Conservation (phyloP, 1,140 invertebrate species). For the Drosophila ananassae region DNA sequence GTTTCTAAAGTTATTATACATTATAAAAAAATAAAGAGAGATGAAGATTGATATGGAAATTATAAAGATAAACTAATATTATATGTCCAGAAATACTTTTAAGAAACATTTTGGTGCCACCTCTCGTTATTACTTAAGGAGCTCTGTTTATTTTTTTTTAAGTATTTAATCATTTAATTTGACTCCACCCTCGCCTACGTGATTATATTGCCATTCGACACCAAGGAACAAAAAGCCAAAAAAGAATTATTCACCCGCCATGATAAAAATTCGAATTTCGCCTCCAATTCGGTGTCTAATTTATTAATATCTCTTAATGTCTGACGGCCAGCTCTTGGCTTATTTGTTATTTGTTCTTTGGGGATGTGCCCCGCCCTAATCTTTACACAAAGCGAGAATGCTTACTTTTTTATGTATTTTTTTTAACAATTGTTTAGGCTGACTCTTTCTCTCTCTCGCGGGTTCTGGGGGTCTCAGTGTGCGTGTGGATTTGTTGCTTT, state of each 20-base stretch:
- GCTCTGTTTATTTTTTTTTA: slow-evolving; percentile 24
- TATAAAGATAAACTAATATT: too few relatives aligned
- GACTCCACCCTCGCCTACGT: slow-evolving; percentile 53
- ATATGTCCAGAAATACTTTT: too few relatives aligned
- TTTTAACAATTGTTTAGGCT: slow-evolving; percentile 55
- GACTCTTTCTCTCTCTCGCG: slow-evolving; percentile 26
- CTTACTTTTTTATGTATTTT: slow-evolving; percentile 22
- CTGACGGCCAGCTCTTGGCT: slow-evolving; percentile 32
- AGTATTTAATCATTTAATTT: slow-evolving; percentile 27
- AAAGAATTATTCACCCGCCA: slow-evolving; percentile 11
- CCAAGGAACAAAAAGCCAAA: slow-evolving; percentile 25
- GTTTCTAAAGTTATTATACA: neutral
- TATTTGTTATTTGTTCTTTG: slow-evolving; percentile 34
- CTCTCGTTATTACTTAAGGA: slow-evolving; percentile 8
- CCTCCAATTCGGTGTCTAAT: slow-evolving; percentile 56
- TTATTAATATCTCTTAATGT: slow-evolving; percentile 75
- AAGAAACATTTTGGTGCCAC: neutral
- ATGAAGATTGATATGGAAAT: too few relatives aligned
- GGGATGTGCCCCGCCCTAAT: slow-evolving; percentile 63
- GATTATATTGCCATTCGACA: slow-evolving; percentile 74
- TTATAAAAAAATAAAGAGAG: neutral
- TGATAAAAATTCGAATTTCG: slow-evolving; percentile 32
- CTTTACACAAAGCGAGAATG: slow-evolving; percentile 38
- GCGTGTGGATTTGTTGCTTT: slow-evolving; percentile 42
- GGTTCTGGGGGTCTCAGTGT: slow-evolving; percentile 32